Base-by-base conservation (phyloP, 2,113 vertebrate species). In the Paramisgurnus dabryanus region DNA sequence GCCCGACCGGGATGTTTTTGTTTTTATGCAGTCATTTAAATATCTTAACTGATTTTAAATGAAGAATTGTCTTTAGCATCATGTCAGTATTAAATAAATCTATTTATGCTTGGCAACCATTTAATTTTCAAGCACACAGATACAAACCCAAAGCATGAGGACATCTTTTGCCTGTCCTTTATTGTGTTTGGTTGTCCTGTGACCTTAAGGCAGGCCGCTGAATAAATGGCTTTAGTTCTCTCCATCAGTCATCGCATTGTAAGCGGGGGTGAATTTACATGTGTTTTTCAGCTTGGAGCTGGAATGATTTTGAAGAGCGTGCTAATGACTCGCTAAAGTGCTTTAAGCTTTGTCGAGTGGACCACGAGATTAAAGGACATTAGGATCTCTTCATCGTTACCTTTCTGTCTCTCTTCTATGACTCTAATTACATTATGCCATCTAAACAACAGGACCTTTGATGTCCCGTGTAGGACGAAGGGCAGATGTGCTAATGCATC, bases 321-420 rank as follows among this genome's bases (percentile, higher is more conserved):
- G 60, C 11, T 67, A 66, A 67, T 47, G 67, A 80, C 12, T 2
- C 45, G 5, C 63, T 80, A 18, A 82, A 80, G 66, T 80, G 67
- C 50, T 83, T 80, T 41, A 77, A 80, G 67, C 69, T 22, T 55
- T 17, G 41, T 66, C 11, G 50, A 79, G 34, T 47, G 71, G 63
- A 79, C 57, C 7, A 27, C 8, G 50, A 74, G 63, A 79, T 79
- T 61, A 43, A 69, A 79, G 47, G 55, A 64, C 22, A 65, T n/a
- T 18, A 53, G 9, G 43, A 8, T 70, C 13, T 67, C 22, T 70
- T n/a, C 22, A 22, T 22, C 22, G 22, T 69, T 13, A 12, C 11
- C 57, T 74, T 40, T 45, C 47, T 13, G 43, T 7, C 72, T 43
- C 6, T 3, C n/a, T 7, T 70, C 12, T 79, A 12, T 57, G 47